A percentile compares a stretch with the other conserved stretches of the same genome.
phyloP scores from a whole-genome alignment of 2,113 vertebrate species.

The Percina caprodes region DNA sequence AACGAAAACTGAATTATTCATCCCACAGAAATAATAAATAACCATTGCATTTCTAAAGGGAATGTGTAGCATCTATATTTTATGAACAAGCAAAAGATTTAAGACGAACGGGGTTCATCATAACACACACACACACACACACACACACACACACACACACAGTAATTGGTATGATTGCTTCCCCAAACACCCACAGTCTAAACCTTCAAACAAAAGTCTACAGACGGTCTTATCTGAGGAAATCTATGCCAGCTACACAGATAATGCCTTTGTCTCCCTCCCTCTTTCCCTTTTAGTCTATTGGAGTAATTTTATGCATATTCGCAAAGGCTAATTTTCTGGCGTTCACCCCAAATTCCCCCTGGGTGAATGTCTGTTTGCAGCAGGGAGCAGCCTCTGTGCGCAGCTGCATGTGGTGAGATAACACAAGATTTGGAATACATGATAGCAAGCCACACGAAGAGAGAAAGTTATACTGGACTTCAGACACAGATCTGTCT shows the following conservation, averaged over 20 bases:
- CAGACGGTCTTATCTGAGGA: conserved; percentile 48
- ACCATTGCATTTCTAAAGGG: conserved; percentile 55
- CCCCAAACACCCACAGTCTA: conserved; percentile 65
- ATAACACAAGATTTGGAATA: conserved; percentile 36
- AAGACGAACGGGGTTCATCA: conserved; percentile 62
- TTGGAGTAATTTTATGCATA: conserved; percentile 65
- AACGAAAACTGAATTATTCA: conserved; percentile 68
- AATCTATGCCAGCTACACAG: conserved; percentile 60
- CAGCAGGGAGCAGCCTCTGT: conserved; percentile 43
- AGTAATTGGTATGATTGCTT: conserved; percentile 71
- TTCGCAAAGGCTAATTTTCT: conserved; percentile 64
- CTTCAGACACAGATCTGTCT: neutral
- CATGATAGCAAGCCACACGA: conserved; percentile 31
- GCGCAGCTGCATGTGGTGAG: conserved; percentile 34
- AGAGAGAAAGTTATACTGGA: conserved; percentile 15
- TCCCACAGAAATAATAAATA: conserved; percentile 69
- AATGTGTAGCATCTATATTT: conserved; percentile 71
- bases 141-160: conserved; percentile 33
- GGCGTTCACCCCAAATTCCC: conserved; percentile 27
- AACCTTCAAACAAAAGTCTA: conserved; percentile 70
- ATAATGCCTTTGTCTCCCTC: conserved; percentile 49
- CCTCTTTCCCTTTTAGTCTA: conserved; percentile 27
- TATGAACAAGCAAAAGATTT: conserved; percentile 66
- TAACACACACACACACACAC: neutral
- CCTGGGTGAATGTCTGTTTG: conserved; percentile 29